Evolutionary conservation across 1,140 invertebrate species (phyloP).

Genomic region (Drosophila asahinai): DNA sequence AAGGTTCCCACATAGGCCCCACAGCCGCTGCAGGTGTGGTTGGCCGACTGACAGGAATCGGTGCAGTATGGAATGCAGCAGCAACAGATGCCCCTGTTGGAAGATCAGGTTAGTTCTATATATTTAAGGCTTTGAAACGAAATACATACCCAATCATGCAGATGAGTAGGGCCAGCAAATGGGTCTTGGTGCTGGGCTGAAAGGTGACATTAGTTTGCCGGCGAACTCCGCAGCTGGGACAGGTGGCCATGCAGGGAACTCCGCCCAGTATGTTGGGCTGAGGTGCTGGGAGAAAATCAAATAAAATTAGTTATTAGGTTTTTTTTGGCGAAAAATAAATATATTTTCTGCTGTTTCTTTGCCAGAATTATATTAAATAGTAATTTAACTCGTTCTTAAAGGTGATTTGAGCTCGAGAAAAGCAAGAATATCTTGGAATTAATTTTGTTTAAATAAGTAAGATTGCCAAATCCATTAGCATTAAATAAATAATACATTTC

Average conservation of each 20-base stretch:
- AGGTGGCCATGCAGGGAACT: conserved; percentile 44
- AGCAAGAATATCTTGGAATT: background rate
- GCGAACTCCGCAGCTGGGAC: conserved; percentile 55
- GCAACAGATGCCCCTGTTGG: conserved; percentile 82
- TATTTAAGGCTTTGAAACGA: background rate
- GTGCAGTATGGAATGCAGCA: conserved; percentile 88
- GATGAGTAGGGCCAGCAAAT: conserved; percentile 87
- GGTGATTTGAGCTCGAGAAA: background rate
- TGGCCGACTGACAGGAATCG: conserved; percentile 87
- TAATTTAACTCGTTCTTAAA: too few relatives aligned
- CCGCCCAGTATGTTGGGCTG: conserved; percentile 35
- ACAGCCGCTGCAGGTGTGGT: conserved; percentile 89
- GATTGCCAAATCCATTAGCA: background rate
- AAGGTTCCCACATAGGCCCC: conserved; percentile 87
- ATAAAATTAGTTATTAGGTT: background rate
- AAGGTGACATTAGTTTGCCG: conserved; percentile 28
- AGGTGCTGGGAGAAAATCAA: background rate
- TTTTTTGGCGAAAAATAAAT: background rate
- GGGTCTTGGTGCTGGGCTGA: conserved; percentile 87
- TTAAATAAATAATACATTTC: background rate
- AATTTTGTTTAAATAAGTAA: too few relatives aligned
- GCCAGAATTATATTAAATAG: background rate
- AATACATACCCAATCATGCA: conserved; percentile 86
- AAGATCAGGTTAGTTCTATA: background rate
- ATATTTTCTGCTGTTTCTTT: background rate